These are phyloP conservation scores for Clarias magur DNA, from an alignment of 2,113 vertebrate genomes.

Conservation along the genomic window DNA sequence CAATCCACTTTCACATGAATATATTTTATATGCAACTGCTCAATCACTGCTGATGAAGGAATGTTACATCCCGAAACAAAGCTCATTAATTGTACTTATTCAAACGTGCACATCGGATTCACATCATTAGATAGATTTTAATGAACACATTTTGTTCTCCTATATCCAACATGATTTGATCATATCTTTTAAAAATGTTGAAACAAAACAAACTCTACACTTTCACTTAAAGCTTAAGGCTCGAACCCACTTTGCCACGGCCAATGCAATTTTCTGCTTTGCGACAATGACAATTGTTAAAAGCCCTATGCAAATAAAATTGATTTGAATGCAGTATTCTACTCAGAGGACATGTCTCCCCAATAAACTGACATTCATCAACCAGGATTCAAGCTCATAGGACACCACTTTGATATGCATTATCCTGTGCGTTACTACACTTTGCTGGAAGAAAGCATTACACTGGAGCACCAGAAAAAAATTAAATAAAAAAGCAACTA, in stretches of 20 bases:
- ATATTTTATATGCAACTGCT: neutral
- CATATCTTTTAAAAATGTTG: neutral
- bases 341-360: too few relatives aligned
- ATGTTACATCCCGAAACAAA: neutral
- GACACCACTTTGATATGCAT: too few relatives aligned
- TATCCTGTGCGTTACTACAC: too few relatives aligned
- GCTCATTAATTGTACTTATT: neutral
- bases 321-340: too few relatives aligned
- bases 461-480: too few relatives aligned
- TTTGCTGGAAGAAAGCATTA: too few relatives aligned
- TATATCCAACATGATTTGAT: neutral
- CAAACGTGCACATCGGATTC: neutral
- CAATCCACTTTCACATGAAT: neutral
- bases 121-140: neutral
- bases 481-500: too few relatives aligned
- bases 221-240: neutral
- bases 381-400: too few relatives aligned
- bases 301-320: too few relatives aligned
- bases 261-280: neutral
- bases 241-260: neutral
- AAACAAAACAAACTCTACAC: neutral
- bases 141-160: neutral
- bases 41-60: neutral
- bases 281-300: too few relatives aligned
- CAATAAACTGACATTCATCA: too few relatives aligned